A percentile compares a stretch with the other conserved stretches of the same genome.
Evolutionary conservation across 2,113 vertebrate genomes (phyloP).

Genomic region (Sinosuthora webbiana): DNA sequence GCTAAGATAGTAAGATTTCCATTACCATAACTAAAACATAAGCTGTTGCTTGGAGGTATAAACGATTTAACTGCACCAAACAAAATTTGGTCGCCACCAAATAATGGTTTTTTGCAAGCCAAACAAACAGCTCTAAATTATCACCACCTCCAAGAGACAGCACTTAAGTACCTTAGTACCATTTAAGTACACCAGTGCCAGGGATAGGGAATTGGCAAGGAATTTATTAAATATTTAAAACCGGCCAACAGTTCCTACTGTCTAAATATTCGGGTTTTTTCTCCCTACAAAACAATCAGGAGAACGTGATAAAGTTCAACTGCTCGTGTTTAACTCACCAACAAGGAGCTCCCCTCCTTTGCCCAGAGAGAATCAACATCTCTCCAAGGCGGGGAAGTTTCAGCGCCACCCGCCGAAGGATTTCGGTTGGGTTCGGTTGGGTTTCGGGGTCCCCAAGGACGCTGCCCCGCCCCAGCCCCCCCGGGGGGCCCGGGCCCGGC

Average conservation of each 20-base stretch:
- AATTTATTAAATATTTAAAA: not conserved
- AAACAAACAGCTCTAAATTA: not conserved
- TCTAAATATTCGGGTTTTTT: not conserved
- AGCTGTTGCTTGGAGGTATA: not conserved
- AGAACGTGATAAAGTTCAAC: not conserved
- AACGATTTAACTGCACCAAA: not conserved
- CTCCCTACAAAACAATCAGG: fast-evolving
- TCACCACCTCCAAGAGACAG: not conserved
- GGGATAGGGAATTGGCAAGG: fast-evolving
- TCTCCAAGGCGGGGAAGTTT: not conserved
- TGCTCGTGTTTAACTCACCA: not conserved
- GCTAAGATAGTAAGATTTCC: not conserved
- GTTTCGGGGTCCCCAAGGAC: not conserved
- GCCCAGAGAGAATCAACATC: not conserved
- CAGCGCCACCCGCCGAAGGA: not conserved
- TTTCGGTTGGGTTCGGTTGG: not conserved
- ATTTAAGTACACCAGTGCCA: not conserved
- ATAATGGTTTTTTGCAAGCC: not conserved
- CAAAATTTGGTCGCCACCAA: not conserved
- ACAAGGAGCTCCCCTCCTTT: fast-evolving
- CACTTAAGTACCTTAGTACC: not conserved
- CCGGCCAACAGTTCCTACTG: too few relatives aligned
- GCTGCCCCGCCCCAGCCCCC: not conserved
- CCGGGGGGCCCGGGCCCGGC: not conserved
- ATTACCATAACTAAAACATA: not conserved